Conservation (phyloP, 2,113 vertebrate species). For the Entomyzon cyanotis region DNA sequence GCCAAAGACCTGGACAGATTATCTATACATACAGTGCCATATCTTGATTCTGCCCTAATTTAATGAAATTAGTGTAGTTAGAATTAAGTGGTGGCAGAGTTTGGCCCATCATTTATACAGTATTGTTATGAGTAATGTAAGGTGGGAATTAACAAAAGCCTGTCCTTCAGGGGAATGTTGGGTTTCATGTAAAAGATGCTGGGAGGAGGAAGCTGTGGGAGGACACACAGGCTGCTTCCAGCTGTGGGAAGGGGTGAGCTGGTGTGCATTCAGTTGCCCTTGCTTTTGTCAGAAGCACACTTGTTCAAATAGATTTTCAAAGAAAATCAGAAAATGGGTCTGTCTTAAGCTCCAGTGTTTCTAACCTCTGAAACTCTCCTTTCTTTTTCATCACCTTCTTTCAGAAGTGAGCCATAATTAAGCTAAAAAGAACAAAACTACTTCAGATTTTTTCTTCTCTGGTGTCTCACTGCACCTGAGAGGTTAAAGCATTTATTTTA, state of each 20-base stretch:
- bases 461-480: neutral
- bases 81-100: neutral
- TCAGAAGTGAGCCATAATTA: neutral
- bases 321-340: neutral
- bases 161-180: neutral
- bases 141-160: neutral
- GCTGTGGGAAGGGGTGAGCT: rapidly evolving
- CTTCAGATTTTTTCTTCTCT: neutral
- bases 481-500: neutral
- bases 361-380: neutral
- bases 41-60: neutral
- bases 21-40: rapidly evolving
- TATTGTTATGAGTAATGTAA: neutral
- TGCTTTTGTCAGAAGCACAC: neutral
- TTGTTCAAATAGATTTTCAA: neutral
- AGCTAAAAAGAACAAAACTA: neutral
- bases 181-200: neutral
- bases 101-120: neutral
- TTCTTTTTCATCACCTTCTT: neutral
- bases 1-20: neutral
- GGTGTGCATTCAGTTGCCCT: neutral
- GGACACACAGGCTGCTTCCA: neutral
- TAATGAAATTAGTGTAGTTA: neutral
- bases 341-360: neutral
- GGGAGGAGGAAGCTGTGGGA: neutral